A percentile compares a stretch with the other conserved stretches of the same genome.
These are phyloP conservation scores for Himantopus leucocephalus DNA, from an alignment of 2,113 vertebrate species.

Conservation along the genomic window DNA sequence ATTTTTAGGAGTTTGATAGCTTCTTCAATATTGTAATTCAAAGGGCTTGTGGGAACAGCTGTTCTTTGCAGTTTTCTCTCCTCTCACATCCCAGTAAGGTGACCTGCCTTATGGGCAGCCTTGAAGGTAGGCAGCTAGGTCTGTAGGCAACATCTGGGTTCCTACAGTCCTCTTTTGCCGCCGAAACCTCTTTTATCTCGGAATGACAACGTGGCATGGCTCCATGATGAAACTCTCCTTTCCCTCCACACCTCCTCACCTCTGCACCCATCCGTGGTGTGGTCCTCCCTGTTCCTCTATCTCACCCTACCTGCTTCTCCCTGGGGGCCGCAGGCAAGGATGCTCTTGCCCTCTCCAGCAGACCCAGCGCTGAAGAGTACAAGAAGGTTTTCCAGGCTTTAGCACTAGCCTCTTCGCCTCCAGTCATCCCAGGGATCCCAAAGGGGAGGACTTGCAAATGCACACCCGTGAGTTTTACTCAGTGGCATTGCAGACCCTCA, in stretches of 20 bases:
- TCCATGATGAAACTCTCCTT: neutral
- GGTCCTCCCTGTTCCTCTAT: neutral
- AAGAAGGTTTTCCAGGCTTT: neutral
- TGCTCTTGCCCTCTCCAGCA: neutral
- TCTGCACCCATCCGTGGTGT: accelerated
- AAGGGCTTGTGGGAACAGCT: neutral
- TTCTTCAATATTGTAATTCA: neutral
- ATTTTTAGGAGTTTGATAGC: neutral
- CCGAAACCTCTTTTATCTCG: neutral
- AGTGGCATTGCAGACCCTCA: accelerated
- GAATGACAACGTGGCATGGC: accelerated
- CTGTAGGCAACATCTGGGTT: neutral
- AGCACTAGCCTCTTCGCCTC: neutral
- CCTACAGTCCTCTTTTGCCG: accelerated
- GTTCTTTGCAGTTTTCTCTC: neutral
- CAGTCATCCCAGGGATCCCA: neutral
- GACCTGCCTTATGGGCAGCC: neutral
- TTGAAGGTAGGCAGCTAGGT: neutral
- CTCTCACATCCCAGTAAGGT: neutral
- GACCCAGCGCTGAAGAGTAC: accelerated
- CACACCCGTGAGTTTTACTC: accelerated
- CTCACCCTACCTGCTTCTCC: neutral
- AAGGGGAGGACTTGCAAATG: neutral
- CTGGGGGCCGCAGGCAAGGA: accelerated
- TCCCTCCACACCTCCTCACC: neutral